phyloP scores from a whole-genome alignment of 2,888 invertebrate species.

The Augochlorella aurata region DNA sequence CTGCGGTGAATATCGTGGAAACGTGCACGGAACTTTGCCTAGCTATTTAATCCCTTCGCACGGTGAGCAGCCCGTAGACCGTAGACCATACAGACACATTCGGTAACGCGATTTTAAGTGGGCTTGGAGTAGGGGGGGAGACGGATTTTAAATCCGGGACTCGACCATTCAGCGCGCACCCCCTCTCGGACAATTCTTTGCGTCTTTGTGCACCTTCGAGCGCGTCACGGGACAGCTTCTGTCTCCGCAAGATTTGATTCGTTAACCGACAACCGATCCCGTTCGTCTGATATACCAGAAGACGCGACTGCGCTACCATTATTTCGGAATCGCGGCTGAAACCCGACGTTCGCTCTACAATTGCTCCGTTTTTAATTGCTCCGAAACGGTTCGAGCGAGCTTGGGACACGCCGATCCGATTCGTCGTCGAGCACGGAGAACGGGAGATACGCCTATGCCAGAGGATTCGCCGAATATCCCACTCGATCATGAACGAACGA shows the following conservation, averaged over 20 bases:
- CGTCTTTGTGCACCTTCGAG: conserved; percentile 29
- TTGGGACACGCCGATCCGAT: background rate
- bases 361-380: too few relatives aligned
- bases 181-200: conserved; percentile 44
- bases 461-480: background rate
- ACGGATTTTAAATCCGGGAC: conserved; percentile 66
- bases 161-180: conserved; percentile 57
- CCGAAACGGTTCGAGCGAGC: background rate
- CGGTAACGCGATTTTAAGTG: conserved; percentile 69
- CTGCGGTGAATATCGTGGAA: conserved; percentile 63
- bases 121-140: conserved; percentile 41
- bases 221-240: conserved; percentile 1
- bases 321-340: background rate
- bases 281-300: background rate
- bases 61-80: conserved; percentile 33
- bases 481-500: conserved; percentile 18
- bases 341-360: too few relatives aligned
- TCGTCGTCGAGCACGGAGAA: background rate
- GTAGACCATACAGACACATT: conserved; percentile 50
- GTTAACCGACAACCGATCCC: background rate
- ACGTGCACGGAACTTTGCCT: conserved; percentile 54
- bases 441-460: background rate
- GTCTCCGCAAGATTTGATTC: background rate
- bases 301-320: background rate
- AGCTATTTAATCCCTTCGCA: conserved; percentile 69